Conservation (phyloP, 2,113 vertebrate genomes). For the Thalassarche chlororhynchos region DNA sequence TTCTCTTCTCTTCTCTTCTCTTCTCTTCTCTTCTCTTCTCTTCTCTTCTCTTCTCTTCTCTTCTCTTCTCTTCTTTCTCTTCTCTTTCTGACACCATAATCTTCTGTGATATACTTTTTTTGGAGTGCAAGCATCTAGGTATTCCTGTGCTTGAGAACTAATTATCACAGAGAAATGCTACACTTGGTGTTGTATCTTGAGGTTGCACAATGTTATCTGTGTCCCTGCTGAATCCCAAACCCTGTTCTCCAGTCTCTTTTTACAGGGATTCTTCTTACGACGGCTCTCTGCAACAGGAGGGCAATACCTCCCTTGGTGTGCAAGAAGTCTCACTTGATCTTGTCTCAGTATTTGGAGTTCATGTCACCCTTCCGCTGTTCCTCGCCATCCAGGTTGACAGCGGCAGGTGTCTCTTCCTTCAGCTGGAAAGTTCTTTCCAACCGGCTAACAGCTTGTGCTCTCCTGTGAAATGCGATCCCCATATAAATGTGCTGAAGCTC, state of each 20-base stretch:
- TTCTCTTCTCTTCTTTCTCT: too few species aligned
- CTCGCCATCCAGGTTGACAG: constrained; percentile 13
- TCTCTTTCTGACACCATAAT: not conserved
- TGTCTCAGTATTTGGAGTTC: not conserved
- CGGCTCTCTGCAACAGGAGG: not conserved
- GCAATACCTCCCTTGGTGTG: not conserved
- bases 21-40: too few species aligned
- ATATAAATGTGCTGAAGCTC: not conserved
- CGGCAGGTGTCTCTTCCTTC: constrained; percentile 13
- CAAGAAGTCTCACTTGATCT: not conserved
- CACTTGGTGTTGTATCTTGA: not conserved
- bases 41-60: not conserved
- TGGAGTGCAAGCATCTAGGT: not conserved
- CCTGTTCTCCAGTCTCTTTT: not conserved
- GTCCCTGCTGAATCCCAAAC: not conserved
- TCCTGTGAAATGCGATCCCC: not conserved
- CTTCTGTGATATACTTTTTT: not conserved
- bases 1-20: not conserved
- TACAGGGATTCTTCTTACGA: not conserved
- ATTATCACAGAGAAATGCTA: not conserved
- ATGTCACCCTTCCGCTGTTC: not conserved
- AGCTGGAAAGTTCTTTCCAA: not conserved
- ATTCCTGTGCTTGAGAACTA: not conserved
- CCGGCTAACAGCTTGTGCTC: not conserved
- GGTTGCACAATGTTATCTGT: not conserved